Evolutionary conservation across 2,888 invertebrate species (phyloP), one percentile per base, ranked within the genome.

Genomic region (Dryadula phaetusa): DNA sequence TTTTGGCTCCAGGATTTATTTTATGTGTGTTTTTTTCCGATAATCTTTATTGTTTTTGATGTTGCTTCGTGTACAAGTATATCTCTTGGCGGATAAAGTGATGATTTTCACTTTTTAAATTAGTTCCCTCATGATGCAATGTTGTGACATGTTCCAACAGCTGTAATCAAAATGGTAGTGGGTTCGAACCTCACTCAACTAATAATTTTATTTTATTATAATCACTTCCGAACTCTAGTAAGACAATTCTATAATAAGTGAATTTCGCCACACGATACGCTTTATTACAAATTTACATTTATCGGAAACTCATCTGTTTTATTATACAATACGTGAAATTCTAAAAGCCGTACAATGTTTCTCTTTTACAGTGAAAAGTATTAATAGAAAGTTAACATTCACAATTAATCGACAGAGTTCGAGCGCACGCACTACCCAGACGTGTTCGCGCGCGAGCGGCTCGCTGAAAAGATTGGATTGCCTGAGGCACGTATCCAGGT

Each of bases 401-500:
- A 16, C 28, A 60, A 60, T 44, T 44, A 60, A 60, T 69, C 71
- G 69, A 72, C 94, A 98, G 98, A 98, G 94, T 99, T 99, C 93
- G 98, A 98, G 94, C 94, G 98, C 90, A 98, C 98, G 80, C 98
- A 99, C 93, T 99, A 99, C 92, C 99, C 98, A 74, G 98, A 99
- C 93, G 98, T 99, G 77, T 99, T 98, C 93, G 98, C 98, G 76
- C 94, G 99, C 82, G 99, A 99, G 92, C 95, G 98, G 92, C 95
- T 99, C 87, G 98, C 99, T 75, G 97, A 97, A 94, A 98, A 98
- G 95, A 99, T 99, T 93, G 97, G 97, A 94, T 96, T 99, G 93
- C 98, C 98, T 93, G 98, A 98, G 96, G 98, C 98, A 94, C 96
- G 98, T 95, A 99, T 99, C 95, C 98, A 99, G 97, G 98, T 98